Evolutionary conservation across 1,140 invertebrate species (phyloP), one percentile per base, ranked within the genome.

Genomic region (Tribolium madens): DNA sequence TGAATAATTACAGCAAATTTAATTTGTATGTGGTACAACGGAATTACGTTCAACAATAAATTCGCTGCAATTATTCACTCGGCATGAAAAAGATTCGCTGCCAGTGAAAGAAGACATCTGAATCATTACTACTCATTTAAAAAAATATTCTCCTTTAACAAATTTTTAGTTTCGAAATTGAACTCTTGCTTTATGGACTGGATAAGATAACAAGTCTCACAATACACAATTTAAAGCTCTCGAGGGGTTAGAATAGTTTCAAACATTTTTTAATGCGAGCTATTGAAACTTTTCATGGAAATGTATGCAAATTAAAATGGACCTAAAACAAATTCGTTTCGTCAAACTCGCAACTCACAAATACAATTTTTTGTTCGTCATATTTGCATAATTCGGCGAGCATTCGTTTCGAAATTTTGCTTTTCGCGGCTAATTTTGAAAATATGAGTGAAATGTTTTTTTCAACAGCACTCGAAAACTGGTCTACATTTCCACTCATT

Each of bases 1-100:
- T 57, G 52, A 57, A 57, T 57, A 57, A 57, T 57, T 57, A 57
- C 52, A 15, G 14, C 52, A 21, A 57, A 57, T 57, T 52, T 18
- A 57, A 57, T 57, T 57, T 57, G 15, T 57, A 10, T 17, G 13
- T 57, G 10, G 52, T 57, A 21, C 52, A 57, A 57, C 52, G 18
- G 17, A 21, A 14, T 52, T 52, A 52, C 13, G 13, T 14, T 3
- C 3, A 9, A 52, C 17, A 15, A n/a, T 57, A 57, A 57, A 57
- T 57, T 21, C 18, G 17, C 15, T 3, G 10, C 17, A 21, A 57
- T 57, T 5, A 10, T n/a, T 50, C 48, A 50, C 48, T 4, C 48
- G 10, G 10, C 6, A 13, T 50, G 48, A 50, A 50, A 50, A 50
- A 50, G 48, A 50, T 50, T 50, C 48, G 10, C 12, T 7, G 15